Evolutionary conservation across 2,888 invertebrate genomes (phyloP).

Genomic region (Aphidius colemani): DNA sequence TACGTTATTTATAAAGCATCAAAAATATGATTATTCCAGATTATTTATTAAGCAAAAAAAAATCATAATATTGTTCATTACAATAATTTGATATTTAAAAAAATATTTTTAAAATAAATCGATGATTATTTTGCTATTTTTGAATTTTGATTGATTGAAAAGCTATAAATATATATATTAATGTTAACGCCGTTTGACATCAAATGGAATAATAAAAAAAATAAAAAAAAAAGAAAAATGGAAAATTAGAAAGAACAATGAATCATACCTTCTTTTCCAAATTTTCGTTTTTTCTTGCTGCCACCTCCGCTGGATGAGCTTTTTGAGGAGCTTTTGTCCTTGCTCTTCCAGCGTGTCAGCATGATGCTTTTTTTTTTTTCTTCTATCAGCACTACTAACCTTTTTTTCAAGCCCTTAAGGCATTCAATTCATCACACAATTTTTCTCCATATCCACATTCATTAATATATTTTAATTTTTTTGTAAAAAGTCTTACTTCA

Average conservation of each 20-base stretch:
- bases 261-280: constrained; percentile 72
- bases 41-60: too few relatives aligned
- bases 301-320: constrained; percentile 61
- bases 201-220: background rate
- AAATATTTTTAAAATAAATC: background rate
- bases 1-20: too few relatives aligned
- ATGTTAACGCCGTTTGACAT: background rate
- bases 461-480: background rate
- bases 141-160: too few relatives aligned
- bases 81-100: constrained; percentile 9
- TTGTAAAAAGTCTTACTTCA: too few relatives aligned
- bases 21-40: too few relatives aligned
- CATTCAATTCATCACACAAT: constrained; percentile 9
- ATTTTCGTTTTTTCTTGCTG: constrained; percentile 81
- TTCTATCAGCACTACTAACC: constrained; percentile 14
- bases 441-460: background rate
- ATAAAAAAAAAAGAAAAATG: background rate
- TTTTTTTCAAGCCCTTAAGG: constrained; percentile 7
- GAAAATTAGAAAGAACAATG: background rate
- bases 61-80: background rate
- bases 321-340: constrained; percentile 77
- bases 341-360: constrained; percentile 85
- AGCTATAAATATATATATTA: background rate
- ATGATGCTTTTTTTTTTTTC: constrained; percentile 58
- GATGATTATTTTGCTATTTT: too few relatives aligned